Evolutionary conservation across 2,113 vertebrate species (phyloP), one percentile per base, ranked within the genome.

Genomic region (Etheostoma spectabile): DNA sequence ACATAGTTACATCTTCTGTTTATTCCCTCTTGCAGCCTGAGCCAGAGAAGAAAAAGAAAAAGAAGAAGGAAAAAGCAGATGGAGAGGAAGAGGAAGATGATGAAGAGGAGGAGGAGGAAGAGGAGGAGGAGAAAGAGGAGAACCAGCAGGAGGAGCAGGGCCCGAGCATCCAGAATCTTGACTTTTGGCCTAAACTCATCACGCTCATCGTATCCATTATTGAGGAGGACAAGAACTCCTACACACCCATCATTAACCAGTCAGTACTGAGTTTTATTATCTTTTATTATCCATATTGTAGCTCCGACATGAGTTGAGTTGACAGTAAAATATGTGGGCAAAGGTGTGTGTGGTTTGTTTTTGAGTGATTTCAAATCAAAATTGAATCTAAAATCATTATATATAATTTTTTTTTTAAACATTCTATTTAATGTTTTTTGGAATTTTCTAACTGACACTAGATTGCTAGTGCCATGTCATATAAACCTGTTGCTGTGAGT

Each of bases 151-250:
- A 99, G 73, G 98, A 99, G 60, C 97, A 96, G 66, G 98, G 98
- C 0, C 98, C 98, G 35, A 98, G 96, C 84, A 96, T 99, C 79
- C 95, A 95, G 89, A 99, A 98, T 90, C 94, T 99, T 93, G 98
- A 99, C 84, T 99, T 99, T 87, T 99, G 98, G 98, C 97, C 98
- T 21, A 99, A 99, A 81, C 97, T 99, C 90, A 99, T 99, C 90
- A 99, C 98, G 0, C 95, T 99, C 62, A 98, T 99, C 24, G 98
- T 99, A 70, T 99, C 98, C 74, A 99, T 99, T 92, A 97, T 98
- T 19, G 98, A 99, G 85, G 98, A 99, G 78, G 98, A 99, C 87
- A 99, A 96, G 93, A 98, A 97, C 93, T 96, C 96, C 24, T 99
- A 99, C 51, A 97, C 96, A 0, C 93, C 97, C 15, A 89, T 98